Conservation (phyloP, 2,888 invertebrate species). For the Penaeus monodon region DNA sequence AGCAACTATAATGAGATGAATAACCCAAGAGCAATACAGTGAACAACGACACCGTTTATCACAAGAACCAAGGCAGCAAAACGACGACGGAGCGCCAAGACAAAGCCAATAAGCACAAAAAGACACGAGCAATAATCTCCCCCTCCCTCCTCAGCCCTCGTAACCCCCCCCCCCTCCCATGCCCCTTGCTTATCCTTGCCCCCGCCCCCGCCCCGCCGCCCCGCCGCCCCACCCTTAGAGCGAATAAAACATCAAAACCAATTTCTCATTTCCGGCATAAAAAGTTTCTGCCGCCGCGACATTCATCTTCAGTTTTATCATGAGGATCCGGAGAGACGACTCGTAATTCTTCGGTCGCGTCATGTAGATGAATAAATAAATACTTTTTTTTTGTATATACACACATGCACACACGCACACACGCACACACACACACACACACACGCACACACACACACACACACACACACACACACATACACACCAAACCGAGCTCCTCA, state of each 20-base stretch:
- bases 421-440: slow-evolving; percentile 16
- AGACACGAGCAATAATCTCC: neutral
- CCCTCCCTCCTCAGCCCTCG: neutral
- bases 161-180: neutral
- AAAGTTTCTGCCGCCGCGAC: slow-evolving; percentile 1
- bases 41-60: neutral
- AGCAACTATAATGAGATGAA: neutral
- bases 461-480: neutral
- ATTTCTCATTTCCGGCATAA: neutral
- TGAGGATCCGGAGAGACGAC: no score
- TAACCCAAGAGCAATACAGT: no score
- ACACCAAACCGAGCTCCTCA: neutral
- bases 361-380: neutral
- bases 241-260: neutral
- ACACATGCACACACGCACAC: neutral
- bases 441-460: neutral
- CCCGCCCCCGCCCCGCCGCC: neutral
- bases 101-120: slow-evolving; percentile 6
- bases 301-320: neutral
- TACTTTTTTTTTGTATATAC: neutral
- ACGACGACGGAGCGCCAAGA: neutral
- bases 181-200: neutral
- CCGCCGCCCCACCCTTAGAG: neutral
- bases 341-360: no score
- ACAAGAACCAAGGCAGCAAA: no score